phyloP scores from a whole-genome alignment of 2,888 invertebrate species.

The Andrena bicolor region DNA sequence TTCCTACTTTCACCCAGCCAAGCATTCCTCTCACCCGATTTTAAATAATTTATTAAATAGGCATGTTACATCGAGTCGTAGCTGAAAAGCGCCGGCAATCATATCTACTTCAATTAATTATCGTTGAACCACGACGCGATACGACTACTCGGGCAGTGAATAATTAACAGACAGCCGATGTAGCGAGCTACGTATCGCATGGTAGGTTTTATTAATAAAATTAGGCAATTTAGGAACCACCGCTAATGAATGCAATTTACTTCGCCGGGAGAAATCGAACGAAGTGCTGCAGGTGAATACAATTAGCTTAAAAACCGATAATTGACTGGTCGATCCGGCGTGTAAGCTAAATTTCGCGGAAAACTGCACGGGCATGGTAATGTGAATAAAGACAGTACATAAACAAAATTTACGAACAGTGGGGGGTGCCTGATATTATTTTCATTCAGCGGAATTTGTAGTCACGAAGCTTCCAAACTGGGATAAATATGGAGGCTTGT shows the following conservation, averaged over 20 bases:
- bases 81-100: not conserved
- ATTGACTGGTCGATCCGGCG: constrained; percentile 16
- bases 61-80: not conserved
- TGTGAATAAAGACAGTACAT: not conserved
- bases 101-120: constrained; percentile 10
- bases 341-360: constrained; percentile 25
- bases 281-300: constrained; percentile 16
- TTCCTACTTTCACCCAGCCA: not conserved
- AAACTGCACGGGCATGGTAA: not conserved
- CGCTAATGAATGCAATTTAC: constrained; percentile 43
- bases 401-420: constrained; percentile 16
- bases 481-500: not conserved
- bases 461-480: not conserved
- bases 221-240: constrained; percentile 25
- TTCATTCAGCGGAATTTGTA: not conserved
- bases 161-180: constrained; percentile 19
- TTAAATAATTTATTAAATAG: not conserved
- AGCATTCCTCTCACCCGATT: not conserved
- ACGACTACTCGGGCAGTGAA: constrained; percentile 16
- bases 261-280: constrained; percentile 14
- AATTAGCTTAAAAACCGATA: constrained; percentile 41
- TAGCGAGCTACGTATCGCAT: constrained; percentile 1
- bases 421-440: not conserved
- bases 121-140: not conserved
- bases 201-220: constrained; percentile 46